Conservation (phyloP, 2,113 vertebrate species). For the Nanger granti region DNA sequence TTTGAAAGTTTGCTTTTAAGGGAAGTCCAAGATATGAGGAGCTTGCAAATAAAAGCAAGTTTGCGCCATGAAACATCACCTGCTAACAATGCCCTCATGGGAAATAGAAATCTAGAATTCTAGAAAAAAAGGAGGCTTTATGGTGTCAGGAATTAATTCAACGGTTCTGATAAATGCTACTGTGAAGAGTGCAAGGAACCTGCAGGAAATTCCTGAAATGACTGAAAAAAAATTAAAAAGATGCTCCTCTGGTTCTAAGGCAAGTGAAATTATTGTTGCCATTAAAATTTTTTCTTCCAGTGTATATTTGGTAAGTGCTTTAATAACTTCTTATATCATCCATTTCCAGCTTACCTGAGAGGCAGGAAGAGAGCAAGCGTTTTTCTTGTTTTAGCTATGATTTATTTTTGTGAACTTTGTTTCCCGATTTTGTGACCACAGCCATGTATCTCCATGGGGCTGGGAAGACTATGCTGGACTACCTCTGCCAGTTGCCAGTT, state of each 20-base stretch:
- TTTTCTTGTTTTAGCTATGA: background rate
- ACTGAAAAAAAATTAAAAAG: background rate
- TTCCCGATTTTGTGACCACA: background rate
- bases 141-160: background rate
- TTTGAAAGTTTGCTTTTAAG: conserved; percentile 73
- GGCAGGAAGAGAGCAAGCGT: background rate
- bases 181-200: background rate
- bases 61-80: conserved; percentile 45
- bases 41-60: conserved; percentile 58
- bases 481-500: background rate
- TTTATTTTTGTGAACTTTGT: background rate
- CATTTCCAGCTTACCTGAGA: background rate
- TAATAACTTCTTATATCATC: background rate
- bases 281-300: background rate
- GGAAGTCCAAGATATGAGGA: conserved; percentile 52
- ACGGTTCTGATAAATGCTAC: background rate
- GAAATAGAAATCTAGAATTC: conserved; percentile 9
- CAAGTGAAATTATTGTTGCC: background rate
- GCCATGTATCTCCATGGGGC: background rate
- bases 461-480: background rate
- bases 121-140: background rate
- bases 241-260: background rate
- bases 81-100: background rate
- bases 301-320: background rate
- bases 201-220: background rate